phyloP scores from a whole-genome alignment of 2,888 invertebrate species.

The Pristionchus fissidentatus region DNA sequence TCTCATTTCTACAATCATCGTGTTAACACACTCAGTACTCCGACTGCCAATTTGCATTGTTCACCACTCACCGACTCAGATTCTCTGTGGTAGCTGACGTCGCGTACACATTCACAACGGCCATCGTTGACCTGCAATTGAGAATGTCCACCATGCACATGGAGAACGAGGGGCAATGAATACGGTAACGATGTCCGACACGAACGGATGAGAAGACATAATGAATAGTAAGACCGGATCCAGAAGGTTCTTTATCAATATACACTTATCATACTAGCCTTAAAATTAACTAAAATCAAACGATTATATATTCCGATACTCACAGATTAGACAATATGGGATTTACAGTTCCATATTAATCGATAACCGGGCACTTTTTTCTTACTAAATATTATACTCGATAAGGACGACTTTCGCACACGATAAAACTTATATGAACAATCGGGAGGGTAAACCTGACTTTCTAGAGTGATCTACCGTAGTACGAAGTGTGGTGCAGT shows the following conservation, averaged over 20 bases:
- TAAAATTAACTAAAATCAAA: slow-evolving; percentile 1
- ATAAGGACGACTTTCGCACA: not conserved
- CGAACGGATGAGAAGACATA: not conserved
- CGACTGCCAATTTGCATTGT: not conserved
- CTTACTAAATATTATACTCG: slow-evolving; percentile 14
- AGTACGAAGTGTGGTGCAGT: not conserved
- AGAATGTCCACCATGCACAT: not conserved
- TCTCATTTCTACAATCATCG: slow-evolving; percentile 87
- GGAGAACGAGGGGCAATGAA: not conserved
- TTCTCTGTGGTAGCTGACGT: slow-evolving; percentile 74
- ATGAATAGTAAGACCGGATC: no score
- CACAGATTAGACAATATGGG: not conserved
- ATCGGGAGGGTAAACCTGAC: not conserved
- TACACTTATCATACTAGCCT: not conserved
- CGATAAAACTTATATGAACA: not conserved
- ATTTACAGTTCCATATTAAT: not conserved
- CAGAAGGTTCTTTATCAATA: slow-evolving; percentile 26
- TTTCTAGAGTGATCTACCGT: slow-evolving; percentile 17
- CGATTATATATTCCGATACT: not conserved
- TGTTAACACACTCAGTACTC: not conserved
- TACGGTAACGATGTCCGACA: not conserved
- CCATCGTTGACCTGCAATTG: slow-evolving; percentile 45
- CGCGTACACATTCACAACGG: slow-evolving; percentile 72
- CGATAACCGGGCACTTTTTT: not conserved
- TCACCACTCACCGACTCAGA: slow-evolving; percentile 50